Evolutionary conservation across 2,797 vertebrate genomes (phyloP), one percentile per base, ranked within the genome.

Genomic region (Sebastes cheni): DNA sequence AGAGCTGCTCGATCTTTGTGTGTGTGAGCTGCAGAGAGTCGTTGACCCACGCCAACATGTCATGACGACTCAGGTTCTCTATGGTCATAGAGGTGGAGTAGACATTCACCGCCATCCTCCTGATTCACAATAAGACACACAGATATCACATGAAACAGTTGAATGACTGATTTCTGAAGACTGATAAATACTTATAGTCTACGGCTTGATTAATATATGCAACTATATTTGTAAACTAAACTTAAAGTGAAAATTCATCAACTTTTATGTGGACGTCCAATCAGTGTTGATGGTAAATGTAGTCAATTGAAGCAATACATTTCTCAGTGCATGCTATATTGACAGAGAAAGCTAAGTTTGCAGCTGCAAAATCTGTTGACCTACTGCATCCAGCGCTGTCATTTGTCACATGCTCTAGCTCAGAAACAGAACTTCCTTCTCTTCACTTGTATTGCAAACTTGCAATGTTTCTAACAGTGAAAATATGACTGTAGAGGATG

Each of bases 81-180:
- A 96, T 97, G 86, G 95, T 98, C 96, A 98, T 97, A 10, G 98
- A 98, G 1, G 98, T 99, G 89, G 98, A 98, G 94, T 98, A 96
- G 93, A 99, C 98, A 96, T 99, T 99, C 94, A 99, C 97, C 89
- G 98, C 98, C 98, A 99, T 99, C 94, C 96, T 97, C 96, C 96
- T 96, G 94, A 96, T 96, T 83, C 29, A 77, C 68, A 16, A 67
- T 39, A 78, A 82, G 60, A 85, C 27, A 70, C 8, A 75, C 10
- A 30, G 3, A 66, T n/a, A 65, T 69, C 10, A 71, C 6, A 34
- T 11, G 10, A 22, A 61, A 76, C 22, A 69, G 42, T 4, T 54
- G 11, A 77, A 62, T 12, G 8, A 60, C 1, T 11, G 8, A 46
- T 46, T 52, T 67, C 34, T 58, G 8, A 46, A 65, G 61, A 5